Evolutionary conservation across 2,113 vertebrate species (phyloP).

Genomic region (Caracal caracal): DNA sequence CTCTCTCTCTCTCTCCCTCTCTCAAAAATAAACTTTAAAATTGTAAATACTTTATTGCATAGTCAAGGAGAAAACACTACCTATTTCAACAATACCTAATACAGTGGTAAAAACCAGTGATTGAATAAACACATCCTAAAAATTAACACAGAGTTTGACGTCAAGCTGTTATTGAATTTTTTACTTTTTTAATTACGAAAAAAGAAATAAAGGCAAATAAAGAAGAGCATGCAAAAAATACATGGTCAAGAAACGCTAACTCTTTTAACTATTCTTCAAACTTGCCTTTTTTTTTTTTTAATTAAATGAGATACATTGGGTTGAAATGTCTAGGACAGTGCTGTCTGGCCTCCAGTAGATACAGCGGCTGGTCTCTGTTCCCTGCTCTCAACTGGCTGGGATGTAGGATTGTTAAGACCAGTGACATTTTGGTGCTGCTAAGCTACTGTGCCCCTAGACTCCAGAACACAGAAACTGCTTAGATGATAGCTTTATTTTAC

Average conservation of each 20-base stretch:
- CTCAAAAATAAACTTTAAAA: background rate
- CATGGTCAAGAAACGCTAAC: background rate
- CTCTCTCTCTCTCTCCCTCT: background rate
- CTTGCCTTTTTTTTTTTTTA: background rate
- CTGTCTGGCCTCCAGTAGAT: background rate
- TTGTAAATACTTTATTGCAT: background rate
- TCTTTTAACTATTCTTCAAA: background rate
- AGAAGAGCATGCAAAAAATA: background rate
- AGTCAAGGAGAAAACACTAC: background rate
- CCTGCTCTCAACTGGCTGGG: background rate
- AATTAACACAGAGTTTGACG: background rate
- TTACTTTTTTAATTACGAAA: background rate
- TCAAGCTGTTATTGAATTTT: background rate
- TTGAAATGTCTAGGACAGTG: background rate
- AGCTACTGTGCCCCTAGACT: background rate
- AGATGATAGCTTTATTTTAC: background rate
- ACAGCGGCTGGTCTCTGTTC: accelerated
- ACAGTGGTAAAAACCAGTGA: background rate
- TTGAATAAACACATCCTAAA: background rate
- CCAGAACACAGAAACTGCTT: background rate
- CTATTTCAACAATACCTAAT: accelerated
- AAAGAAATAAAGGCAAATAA: background rate
- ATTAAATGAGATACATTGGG: background rate
- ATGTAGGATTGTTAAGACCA: background rate
- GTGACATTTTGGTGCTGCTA: background rate